Base-by-base conservation (phyloP, 2,113 vertebrate genomes). In the Thomomys bottae region DNA sequence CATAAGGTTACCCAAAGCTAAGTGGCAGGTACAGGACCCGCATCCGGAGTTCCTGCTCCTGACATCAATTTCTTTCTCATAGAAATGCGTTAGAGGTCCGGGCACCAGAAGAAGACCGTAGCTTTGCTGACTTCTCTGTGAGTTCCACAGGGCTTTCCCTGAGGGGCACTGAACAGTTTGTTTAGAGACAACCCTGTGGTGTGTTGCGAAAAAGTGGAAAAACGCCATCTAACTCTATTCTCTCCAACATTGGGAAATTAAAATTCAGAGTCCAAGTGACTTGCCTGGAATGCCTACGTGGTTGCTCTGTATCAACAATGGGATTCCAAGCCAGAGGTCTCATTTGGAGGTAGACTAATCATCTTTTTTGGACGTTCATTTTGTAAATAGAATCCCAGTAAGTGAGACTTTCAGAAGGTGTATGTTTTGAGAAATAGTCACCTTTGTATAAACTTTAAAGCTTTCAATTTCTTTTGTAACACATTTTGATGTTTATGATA, bases 171-270 rank as follows among this genome's bases (percentile, higher is more conserved):
- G 66, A 87, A 38, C 42, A 24, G 49, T 85, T 84, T 63, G 42
- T 90, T 54, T 72, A 86, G 42, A 86, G 79, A 88, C 63, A 87
- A 87, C 71, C 71, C 49, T 17, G 49, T 54, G 49, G 49, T 54
- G 49, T 54, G 14, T 12, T 54, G 32, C 34, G 64, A 57, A 59
- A 73, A 68, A 76, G 54, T 9, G 71, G 67, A 30, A n/a, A 42
- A 76, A 70, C 49, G 75, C 34, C 54, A 59, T 76, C 66, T 72
- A 6, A 1, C 86, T 90, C 26, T 70, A 15, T 9, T 67, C 28
- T 54, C 36, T 86, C 17, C 26, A 30, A 68, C 71, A 30, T 23
- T 5, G 17, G 5, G 28, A 94, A 81, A 71, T 49, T 32, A 66
- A 88, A 83, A 75, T 40, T 77, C 77, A 71, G 87, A 90, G 24